These are phyloP conservation scores for Phaedon cochleariae DNA, from an alignment of 2,888 invertebrate genomes.

Conservation along the genomic window DNA sequence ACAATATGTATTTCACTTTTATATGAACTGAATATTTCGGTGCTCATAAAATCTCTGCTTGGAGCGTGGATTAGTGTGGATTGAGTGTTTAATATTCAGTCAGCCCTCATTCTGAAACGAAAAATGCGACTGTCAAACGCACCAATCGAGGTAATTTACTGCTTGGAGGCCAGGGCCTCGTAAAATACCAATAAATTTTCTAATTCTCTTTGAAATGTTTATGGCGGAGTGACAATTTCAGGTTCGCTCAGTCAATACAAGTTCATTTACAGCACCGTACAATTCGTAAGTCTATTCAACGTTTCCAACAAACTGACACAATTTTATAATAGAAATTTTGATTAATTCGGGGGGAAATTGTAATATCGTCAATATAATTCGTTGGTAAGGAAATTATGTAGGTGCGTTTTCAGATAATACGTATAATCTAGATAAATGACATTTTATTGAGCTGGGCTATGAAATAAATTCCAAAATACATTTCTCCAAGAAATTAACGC, in stretches of 20 bases:
- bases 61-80: too few relatives aligned
- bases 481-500: too few relatives aligned
- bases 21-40: neutral
- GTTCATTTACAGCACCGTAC: neutral
- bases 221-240: conserved; percentile 16
- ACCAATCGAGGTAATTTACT: conserved; percentile 48
- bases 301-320: neutral
- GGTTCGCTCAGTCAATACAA: conserved; percentile 9
- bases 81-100: conserved; percentile 16
- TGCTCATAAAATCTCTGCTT: neutral
- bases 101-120: conserved; percentile 30
- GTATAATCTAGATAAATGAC: too few relatives aligned
- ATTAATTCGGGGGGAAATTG: neutral
- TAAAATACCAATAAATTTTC: conserved; percentile 32
- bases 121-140: conserved; percentile 49
- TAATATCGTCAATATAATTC: too few relatives aligned
- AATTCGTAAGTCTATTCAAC: neutral
- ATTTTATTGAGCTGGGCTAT: too few relatives aligned
- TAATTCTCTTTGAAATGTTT: conserved; percentile 31
- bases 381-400: too few relatives aligned
- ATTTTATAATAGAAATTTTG: neutral
- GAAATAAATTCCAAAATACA: too few relatives aligned
- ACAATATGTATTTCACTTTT: too few relatives aligned
- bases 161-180: conserved; percentile 22
- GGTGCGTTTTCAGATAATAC: too few relatives aligned